Evolutionary conservation across 1,140 invertebrate genomes (phyloP), one percentile per base, ranked within the genome.

Genomic region (Sitophilus oryzae): DNA sequence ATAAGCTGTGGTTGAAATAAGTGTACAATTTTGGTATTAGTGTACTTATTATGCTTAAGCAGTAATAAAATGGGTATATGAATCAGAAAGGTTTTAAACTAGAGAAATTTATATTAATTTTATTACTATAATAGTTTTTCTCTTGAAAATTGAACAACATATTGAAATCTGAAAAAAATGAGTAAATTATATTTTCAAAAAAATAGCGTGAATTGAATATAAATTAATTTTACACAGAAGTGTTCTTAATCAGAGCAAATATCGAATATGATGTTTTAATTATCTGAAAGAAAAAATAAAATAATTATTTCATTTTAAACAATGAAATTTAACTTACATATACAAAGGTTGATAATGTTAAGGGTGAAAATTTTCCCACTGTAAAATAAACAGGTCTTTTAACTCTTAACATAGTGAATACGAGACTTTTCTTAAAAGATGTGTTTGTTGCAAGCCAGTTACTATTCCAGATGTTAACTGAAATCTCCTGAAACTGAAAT

Each of bases 311-410:
- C 5, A 30, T 30, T 30, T 30, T 30, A 6, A 30, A 30, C 11
- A 6, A 30, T 30, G 5, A 11, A 30, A 37, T 11, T 38, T n/a
- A 14, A 57, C 52, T 37, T 55, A 62, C 57, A 10, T 43, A 69
- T 68, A 77, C 68, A 61, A 76, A 76, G 1, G 75, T 76, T 40
- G 71, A 66, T 35, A 75, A 51, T 15, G 74, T 77, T 10, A 77
- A 58, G 1, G 74, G 70, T 19, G 73, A 73, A 58, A 76, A 77
- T 57, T 74, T 74, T 1, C 76, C 76, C 10, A 74, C 74, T 45
- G 70, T 75, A 35, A 78, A 72, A 47, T 73, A 71, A 22, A 78
- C 69, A 0, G 74, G 74, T 38, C 64, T 71, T 51, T 73, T 75
- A 70, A 76, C 72, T 19, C 72, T 61, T 35, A 74, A 71, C 74